These are phyloP conservation scores for Petrophora chlorosata DNA, from an alignment of 2,888 invertebrate species.

Conservation along the genomic window DNA sequence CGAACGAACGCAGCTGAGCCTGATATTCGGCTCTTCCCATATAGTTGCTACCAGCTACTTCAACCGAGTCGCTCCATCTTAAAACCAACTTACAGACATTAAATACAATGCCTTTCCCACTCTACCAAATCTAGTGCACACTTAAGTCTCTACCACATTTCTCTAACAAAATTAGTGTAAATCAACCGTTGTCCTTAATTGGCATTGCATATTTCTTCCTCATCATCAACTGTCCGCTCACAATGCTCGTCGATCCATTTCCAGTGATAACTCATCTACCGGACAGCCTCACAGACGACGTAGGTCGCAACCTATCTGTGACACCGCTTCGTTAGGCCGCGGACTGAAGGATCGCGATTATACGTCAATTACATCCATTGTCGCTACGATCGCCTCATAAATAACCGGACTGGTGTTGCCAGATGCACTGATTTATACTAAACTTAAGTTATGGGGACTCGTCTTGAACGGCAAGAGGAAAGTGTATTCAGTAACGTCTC, in stretches of 20 bases:
- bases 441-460: not conserved
- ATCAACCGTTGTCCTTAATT: slow-evolving; percentile 1
- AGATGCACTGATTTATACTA: slow-evolving; percentile 45
- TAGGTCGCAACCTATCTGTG: slow-evolving; percentile 36
- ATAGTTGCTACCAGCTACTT: too few species aligned
- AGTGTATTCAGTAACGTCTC: too few species aligned
- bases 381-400: slow-evolving; percentile 63
- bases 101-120: too few species aligned
- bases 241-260: slow-evolving; percentile 31
- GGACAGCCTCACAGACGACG: slow-evolving; percentile 13
- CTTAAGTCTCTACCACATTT: too few species aligned
- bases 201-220: not conserved
- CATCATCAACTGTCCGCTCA: slow-evolving; percentile 6
- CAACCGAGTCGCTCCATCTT: too few species aligned
- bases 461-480: too few species aligned
- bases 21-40: too few species aligned
- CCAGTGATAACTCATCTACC: slow-evolving; percentile 30
- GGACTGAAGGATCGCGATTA: slow-evolving; percentile 61
- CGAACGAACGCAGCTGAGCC: too few species aligned
- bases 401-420: slow-evolving; percentile 52
- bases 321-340: slow-evolving; percentile 59
- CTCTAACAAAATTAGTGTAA: too few species aligned
- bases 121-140: too few species aligned
- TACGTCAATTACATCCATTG: slow-evolving; percentile 77
- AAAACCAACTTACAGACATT: too few species aligned